Evolutionary conservation across 2,113 vertebrate genomes (phyloP), one percentile per base, ranked within the genome.

Genomic region (Cepphus grylle): DNA sequence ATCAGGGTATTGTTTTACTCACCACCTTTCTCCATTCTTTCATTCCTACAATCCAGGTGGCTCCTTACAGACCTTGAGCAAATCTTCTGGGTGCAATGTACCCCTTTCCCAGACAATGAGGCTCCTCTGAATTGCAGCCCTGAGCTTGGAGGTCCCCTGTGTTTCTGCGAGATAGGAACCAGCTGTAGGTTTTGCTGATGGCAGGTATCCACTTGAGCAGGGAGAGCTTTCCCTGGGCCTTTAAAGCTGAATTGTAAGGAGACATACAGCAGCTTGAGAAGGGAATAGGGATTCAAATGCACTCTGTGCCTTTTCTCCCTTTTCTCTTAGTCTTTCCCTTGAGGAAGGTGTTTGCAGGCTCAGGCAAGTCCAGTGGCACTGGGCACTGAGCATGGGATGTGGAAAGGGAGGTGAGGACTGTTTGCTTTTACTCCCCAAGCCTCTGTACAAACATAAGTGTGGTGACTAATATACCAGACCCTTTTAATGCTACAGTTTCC

Each of bases 401-500:
- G 47, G 82, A 63, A 90, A 76, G 61, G 69, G 82, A 89, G 65
- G 32, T 50, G 20, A 89, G 49, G 32, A 72, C 47, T 52, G 62
- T 88, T 94, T 94, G 69, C 36, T 88, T 88, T 92, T 80, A 40
- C 85, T 88, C 50, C 25, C 21, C 42, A 72, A 94, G 72, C 47
- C 22, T 61, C 80, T 92, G 71, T 69, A 61, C 77, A 95, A 93
- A 86, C 52, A 84, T 30, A 61, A 84, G 34, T 23, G 65, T 3
- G 18, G 36, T 95, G 94, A 94, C 83, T 97, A 92, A 94, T 47
- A 43, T 15, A 56, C 34, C 36, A 88, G 88, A 81, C 80, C 74
- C 17, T 91, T 90, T 43, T 52, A 81, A 61, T 86, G 47, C 65
- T 90, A 42, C 59, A 50, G 17, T 92, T 95, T 94, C 65, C 26